Conservation (phyloP, 2,888 invertebrate species). For the Yponomeuta cagnagella region DNA sequence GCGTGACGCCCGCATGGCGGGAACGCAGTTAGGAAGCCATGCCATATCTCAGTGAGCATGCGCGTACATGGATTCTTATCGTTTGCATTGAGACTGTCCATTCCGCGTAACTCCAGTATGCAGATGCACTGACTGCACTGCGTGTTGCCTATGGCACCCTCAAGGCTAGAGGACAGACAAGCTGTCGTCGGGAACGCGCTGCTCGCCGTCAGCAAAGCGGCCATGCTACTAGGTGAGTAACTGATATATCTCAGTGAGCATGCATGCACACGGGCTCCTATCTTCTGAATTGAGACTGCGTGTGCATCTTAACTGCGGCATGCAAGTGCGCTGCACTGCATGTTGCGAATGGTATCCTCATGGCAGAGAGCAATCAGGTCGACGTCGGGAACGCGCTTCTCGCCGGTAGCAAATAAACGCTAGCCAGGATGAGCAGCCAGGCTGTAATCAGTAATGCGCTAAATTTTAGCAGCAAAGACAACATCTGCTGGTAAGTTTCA, state of each 20-base stretch:
- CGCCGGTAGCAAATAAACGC: slow-evolving; percentile 16
- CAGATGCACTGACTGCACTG: slow-evolving; percentile 19
- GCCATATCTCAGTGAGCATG: neutral
- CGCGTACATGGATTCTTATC: too few species aligned
- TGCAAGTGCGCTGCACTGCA: slow-evolving; percentile 21
- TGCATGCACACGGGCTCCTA: too few species aligned
- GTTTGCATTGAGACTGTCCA: slow-evolving; percentile 18
- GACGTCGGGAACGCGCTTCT: slow-evolving; percentile 17
- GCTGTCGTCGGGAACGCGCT: slow-evolving; percentile 18
- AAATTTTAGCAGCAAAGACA: too few species aligned
- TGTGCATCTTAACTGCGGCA: neutral
- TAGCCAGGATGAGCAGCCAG: too few species aligned
- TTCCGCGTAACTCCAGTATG: slow-evolving; percentile 18
- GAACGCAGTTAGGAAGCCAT: slow-evolving; percentile 15
- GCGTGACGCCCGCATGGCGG: slow-evolving; percentile 20
- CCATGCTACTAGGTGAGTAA: slow-evolving; percentile 20
- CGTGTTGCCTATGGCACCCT: slow-evolving; percentile 17
- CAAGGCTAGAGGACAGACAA: slow-evolving; percentile 20
- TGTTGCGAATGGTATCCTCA: slow-evolving; percentile 17
- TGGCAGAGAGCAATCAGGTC: slow-evolving; percentile 21
- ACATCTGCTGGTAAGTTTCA: too few species aligned
- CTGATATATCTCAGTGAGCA: neutral
- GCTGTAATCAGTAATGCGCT: too few species aligned
- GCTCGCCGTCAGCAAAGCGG: slow-evolving; percentile 20
- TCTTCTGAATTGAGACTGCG: too few species aligned